These are phyloP conservation scores for Catonia carolina DNA, from an alignment of 2,888 invertebrate genomes.

Conservation along the genomic window DNA sequence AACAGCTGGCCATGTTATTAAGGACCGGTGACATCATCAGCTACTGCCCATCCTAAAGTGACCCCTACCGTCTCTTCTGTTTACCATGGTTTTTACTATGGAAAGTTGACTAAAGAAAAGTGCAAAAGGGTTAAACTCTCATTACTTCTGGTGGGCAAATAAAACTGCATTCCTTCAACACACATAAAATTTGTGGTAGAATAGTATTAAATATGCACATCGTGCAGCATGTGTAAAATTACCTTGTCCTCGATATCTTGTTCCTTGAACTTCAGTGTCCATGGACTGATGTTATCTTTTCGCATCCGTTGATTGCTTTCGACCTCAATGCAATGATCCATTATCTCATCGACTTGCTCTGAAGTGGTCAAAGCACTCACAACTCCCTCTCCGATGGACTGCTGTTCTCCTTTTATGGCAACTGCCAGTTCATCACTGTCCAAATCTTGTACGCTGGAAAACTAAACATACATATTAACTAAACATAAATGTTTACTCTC, in stretches of 20 bases:
- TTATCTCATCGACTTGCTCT: constrained; percentile 63
- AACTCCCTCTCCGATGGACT: constrained; percentile 22
- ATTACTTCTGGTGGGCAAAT: too few relatives aligned
- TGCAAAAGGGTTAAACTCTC: too few relatives aligned
- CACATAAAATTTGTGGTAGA: too few relatives aligned
- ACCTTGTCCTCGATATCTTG: constrained; percentile 72
- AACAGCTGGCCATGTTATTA: too few relatives aligned
- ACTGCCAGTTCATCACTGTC: constrained; percentile 40
- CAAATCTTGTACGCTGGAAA: constrained; percentile 36
- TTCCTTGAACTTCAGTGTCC: constrained; percentile 83
- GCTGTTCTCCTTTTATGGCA: constrained; percentile 33
- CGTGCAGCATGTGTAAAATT: constrained; percentile 30
- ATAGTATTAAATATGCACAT: too few relatives aligned
- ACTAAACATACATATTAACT: constrained; percentile 34
- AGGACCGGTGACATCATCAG: too few relatives aligned
- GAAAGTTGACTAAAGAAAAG: too few relatives aligned
- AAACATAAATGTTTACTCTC: not conserved
- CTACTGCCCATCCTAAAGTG: too few relatives aligned
- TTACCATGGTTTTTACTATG: too few relatives aligned
- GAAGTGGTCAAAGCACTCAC: constrained; percentile 36
- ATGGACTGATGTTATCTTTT: constrained; percentile 74
- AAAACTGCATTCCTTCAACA: too few relatives aligned
- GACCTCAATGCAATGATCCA: constrained; percentile 80
- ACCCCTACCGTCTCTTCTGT: too few relatives aligned
- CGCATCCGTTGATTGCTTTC: constrained; percentile 85